Percentiles rank a stretch among this genome's conserved stretches.
Evolutionary conservation across 2,113 vertebrate genomes (phyloP).

Genomic region (Camelus dromedarius): DNA sequence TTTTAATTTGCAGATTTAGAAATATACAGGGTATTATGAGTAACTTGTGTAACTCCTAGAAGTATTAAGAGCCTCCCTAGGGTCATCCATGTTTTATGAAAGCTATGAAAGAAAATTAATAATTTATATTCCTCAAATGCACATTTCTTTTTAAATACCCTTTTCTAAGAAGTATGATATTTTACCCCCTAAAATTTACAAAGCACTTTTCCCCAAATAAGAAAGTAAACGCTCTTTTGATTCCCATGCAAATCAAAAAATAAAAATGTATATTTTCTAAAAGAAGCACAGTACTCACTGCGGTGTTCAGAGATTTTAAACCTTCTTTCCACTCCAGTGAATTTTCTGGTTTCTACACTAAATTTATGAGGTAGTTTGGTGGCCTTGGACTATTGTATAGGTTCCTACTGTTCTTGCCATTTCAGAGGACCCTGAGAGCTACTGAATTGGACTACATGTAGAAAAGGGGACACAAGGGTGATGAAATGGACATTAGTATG

Average conservation of each 20-base stretch:
- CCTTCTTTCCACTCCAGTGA: neutral
- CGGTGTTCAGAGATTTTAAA: neutral
- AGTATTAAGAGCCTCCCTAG: neutral
- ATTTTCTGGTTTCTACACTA: neutral
- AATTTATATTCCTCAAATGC: constrained; percentile 57
- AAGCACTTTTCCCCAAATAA: neutral
- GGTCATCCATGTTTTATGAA: constrained; percentile 55
- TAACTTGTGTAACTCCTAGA: neutral
- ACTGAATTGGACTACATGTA: neutral
- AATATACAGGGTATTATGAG: neutral
- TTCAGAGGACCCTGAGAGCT: neutral
- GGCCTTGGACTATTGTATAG: neutral
- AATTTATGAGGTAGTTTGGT: neutral
- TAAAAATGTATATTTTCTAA: neutral
- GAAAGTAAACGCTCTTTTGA: neutral
- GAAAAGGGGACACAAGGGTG: neutral
- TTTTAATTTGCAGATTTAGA: constrained; percentile 45
- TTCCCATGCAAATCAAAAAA: constrained; percentile 27
- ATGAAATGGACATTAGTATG: neutral
- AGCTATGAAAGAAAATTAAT: constrained; percentile 64
- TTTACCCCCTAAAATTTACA: constrained; percentile 44
- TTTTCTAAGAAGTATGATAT: neutral
- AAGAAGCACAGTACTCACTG: neutral
- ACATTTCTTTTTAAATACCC: constrained; percentile 1
- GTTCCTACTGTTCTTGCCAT: neutral